Evolutionary conservation across 2,797 vertebrate species (phyloP).

Genomic region (Pyrocephalus nanus): DNA sequence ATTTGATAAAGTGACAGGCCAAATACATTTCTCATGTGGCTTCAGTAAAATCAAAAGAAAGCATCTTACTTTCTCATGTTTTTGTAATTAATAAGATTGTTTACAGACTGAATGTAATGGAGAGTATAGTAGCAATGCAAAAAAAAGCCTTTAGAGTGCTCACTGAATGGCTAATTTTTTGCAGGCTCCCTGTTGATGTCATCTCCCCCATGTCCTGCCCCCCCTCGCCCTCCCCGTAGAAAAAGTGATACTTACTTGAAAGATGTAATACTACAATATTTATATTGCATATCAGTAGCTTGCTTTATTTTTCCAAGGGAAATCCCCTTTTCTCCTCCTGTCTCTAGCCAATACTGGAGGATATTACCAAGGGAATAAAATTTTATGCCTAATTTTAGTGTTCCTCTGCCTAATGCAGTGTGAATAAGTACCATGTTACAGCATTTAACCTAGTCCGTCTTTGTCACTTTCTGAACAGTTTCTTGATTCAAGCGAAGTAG

Average conservation of each 20-base stretch:
- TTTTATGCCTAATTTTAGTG: constrained; percentile 70
- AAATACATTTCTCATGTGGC: neutral
- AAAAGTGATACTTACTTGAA: neutral
- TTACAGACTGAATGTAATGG: neutral
- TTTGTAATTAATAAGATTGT: neutral
- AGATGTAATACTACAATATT: neutral
- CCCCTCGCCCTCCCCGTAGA: neutral
- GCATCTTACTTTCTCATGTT: neutral
- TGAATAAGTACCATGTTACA: constrained; percentile 66
- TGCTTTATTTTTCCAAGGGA: constrained; percentile 52
- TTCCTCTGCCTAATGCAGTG: constrained; percentile 69
- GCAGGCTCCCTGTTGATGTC: neutral
- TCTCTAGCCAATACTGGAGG: constrained; percentile 43
- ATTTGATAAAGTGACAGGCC: neutral
- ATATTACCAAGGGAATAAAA: constrained; percentile 71
- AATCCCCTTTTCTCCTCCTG: constrained; percentile 37
- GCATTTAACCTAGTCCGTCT: constrained; percentile 66
- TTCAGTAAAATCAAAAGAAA: constrained; percentile 1
- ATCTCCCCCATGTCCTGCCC: neutral
- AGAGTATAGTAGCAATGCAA: neutral
- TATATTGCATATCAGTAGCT: neutral
- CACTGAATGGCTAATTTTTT: neutral
- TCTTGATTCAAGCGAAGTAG: neutral
- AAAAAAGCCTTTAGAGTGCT: neutral
- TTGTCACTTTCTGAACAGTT: constrained; percentile 25